Conservation (phyloP, 2,797 vertebrate species). For the Typhlichthys eigenmanni region DNA sequence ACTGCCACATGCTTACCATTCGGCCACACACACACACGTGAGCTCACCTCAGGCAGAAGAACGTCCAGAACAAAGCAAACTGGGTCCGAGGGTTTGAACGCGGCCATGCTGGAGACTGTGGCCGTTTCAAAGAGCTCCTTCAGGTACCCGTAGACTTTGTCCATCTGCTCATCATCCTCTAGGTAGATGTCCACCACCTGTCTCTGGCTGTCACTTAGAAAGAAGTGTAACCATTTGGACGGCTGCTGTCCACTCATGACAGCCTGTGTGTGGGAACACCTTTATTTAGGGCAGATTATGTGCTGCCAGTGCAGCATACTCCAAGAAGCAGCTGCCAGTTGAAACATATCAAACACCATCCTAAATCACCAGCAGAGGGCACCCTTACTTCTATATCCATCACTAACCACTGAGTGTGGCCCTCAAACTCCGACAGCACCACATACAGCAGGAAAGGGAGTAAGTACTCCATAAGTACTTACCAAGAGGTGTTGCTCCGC, state of each 20-base stretch:
- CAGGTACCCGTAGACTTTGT: slow-evolving; percentile 85
- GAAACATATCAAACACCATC: not conserved
- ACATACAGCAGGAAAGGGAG: not conserved
- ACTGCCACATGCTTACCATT: too few species aligned
- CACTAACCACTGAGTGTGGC: too few species aligned
- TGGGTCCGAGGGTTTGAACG: slow-evolving; percentile 62
- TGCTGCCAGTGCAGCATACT: not conserved
- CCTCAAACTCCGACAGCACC: not conserved
- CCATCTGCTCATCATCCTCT: slow-evolving; percentile 89
- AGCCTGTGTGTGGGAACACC: slow-evolving; percentile 53
- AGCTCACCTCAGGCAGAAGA: slow-evolving; percentile 88
- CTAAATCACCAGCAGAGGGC: too few species aligned
- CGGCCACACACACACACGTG: not conserved
- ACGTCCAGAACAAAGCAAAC: slow-evolving; percentile 88
- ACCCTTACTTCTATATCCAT: too few species aligned
- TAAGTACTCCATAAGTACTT: slow-evolving; percentile 21
- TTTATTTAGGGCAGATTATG: not conserved
- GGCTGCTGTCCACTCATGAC: slow-evolving; percentile 81
- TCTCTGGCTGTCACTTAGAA: slow-evolving; percentile 67
- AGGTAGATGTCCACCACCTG: slow-evolving; percentile 82
- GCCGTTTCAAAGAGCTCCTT: slow-evolving; percentile 71
- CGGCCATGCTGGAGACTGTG: slow-evolving; percentile 48
- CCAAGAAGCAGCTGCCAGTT: not conserved
- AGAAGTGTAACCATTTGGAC: slow-evolving; percentile 85
- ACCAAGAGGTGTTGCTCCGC: slow-evolving; percentile 84